Conservation (phyloP, 2,888 invertebrate species). For the Calephelis perditalis region DNA sequence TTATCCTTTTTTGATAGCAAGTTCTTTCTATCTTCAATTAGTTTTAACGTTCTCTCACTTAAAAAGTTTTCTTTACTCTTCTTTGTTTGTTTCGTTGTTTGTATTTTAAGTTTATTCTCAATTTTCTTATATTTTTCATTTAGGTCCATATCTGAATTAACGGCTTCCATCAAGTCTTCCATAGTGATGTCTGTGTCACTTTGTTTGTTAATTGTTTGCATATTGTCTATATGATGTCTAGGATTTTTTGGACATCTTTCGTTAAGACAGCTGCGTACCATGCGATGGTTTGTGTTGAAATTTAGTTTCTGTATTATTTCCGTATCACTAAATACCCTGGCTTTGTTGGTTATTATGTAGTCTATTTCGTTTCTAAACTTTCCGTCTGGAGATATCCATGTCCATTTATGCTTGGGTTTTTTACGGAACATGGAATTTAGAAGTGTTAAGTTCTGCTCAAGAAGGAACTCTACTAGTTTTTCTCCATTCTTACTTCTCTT, state of each 20-base stretch:
- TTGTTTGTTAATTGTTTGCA: background rate
- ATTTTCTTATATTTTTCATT: too few species aligned
- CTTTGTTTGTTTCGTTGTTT: too few species aligned
- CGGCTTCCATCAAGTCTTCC: too few species aligned
- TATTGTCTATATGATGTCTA: background rate
- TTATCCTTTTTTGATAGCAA: conserved; percentile 11
- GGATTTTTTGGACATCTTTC: background rate
- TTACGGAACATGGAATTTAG: background rate
- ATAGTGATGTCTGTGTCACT: background rate
- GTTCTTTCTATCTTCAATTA: conserved; percentile 22
- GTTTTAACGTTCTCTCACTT: conserved; percentile 6
- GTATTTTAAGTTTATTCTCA: too few species aligned
- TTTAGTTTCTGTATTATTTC: background rate
- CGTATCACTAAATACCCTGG: background rate
- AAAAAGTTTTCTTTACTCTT: too few species aligned
- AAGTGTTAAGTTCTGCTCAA: background rate
- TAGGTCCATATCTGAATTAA: too few species aligned
- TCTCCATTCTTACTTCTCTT: background rate
- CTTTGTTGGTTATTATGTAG: background rate
- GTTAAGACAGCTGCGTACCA: background rate
- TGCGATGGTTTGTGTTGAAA: background rate
- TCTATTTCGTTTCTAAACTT: background rate
- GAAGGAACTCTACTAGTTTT: background rate
- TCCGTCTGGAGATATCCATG: background rate
- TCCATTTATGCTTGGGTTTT: background rate